These are phyloP conservation scores for Seriola quinqueradiata DNA, from an alignment of 2,113 vertebrate species.

Conservation along the genomic window DNA sequence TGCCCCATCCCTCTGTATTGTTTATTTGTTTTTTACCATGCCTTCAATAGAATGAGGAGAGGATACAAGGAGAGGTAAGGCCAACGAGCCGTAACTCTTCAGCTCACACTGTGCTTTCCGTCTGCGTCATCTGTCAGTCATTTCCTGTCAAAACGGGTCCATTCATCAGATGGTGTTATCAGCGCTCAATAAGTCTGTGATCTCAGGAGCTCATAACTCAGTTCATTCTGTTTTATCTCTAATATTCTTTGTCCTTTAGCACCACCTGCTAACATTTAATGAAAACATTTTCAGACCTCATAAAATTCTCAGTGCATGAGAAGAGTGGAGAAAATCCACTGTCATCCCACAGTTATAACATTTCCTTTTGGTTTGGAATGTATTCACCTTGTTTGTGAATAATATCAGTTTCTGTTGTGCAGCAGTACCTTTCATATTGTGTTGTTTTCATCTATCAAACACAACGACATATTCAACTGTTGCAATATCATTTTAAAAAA, in stretches of 20 bases:
- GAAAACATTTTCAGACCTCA: conserved; percentile 22
- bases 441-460: background rate
- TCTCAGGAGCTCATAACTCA: conserved; percentile 41
- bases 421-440: background rate
- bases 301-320: conserved; percentile 53
- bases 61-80: conserved; percentile 98
- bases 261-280: conserved; percentile 40
- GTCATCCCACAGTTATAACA: conserved; percentile 14
- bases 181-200: conserved; percentile 19
- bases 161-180: conserved; percentile 30
- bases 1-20: conserved; percentile 38
- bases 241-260: conserved; percentile 28
- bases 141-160: conserved; percentile 48
- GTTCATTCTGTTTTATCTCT: conserved; percentile 54
- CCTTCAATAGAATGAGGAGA: conserved; percentile 94
- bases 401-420: conserved; percentile 3
- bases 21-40: conserved; percentile 79
- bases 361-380: background rate
- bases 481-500: conserved; percentile 1
- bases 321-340: background rate
- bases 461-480: conserved; percentile 1
- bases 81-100: conserved; percentile 23
- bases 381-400: background rate
- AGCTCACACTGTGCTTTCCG: conserved; percentile 26
- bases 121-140: conserved; percentile 39